phyloP scores from a whole-genome alignment of 2,113 vertebrate genomes.

The Rhombomys opimus region DNA sequence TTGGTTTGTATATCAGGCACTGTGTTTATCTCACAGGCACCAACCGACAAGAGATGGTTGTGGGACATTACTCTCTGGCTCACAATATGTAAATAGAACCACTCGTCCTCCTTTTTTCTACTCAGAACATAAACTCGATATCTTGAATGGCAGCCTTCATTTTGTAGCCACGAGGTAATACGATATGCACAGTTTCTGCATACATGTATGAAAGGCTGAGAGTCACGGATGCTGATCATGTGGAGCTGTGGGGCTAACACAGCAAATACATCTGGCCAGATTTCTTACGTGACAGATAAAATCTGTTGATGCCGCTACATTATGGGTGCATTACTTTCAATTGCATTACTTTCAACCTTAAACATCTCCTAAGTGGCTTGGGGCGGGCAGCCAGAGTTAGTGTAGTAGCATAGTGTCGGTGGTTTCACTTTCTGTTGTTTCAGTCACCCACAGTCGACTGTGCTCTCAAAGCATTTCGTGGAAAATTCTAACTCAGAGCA shows the following conservation, averaged over 20 bases:
- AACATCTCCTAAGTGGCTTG: not conserved
- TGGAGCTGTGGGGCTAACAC: not conserved
- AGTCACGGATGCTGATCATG: not conserved
- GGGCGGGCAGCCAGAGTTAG: not conserved
- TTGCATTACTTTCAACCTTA: not conserved
- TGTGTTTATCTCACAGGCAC: not conserved
- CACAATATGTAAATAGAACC: not conserved
- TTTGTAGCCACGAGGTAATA: not conserved
- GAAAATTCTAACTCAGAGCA: constrained; percentile 2
- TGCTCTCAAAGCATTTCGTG: not conserved
- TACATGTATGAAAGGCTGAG: not conserved
- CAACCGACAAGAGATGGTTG: not conserved
- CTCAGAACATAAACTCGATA: constrained; percentile 41
- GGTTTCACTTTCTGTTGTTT: not conserved
- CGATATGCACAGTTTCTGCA: not conserved
- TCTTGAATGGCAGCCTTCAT: not conserved
- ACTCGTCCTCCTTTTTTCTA: not conserved
- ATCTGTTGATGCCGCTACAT: not conserved
- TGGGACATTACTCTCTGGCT: not conserved
- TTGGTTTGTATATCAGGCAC: not conserved
- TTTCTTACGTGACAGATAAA: constrained; percentile 40
- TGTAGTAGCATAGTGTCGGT: not conserved
- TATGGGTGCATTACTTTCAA: not conserved
- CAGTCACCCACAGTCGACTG: not conserved
- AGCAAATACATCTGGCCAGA: not conserved